Percentiles rank a stretch among this genome's conserved stretches.
These are phyloP conservation scores for Hirtodrosophila histrioides DNA, from an alignment of 2,888 invertebrate genomes.

Conservation along the genomic window DNA sequence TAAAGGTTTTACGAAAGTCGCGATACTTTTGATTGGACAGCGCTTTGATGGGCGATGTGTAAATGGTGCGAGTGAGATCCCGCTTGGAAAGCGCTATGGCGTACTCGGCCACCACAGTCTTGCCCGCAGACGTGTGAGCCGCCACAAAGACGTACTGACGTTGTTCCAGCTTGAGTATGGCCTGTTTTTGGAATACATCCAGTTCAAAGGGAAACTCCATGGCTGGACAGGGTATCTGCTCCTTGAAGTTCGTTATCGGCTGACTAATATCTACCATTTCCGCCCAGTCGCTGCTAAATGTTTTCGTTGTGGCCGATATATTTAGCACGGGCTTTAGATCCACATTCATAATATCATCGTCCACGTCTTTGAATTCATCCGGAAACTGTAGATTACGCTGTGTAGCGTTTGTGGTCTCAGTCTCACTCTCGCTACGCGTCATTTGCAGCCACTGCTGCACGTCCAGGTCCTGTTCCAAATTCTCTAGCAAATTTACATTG, in stretches of 20 bases:
- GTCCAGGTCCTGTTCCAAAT: conserved; percentile 81
- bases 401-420: neutral
- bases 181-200: conserved; percentile 98
- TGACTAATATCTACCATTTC: conserved; percentile 92
- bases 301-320: conserved; percentile 86
- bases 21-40: conserved; percentile 99
- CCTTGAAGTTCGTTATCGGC: conserved; percentile 92
- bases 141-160: conserved; percentile 98
- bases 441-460: conserved; percentile 82
- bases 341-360: conserved; percentile 80
- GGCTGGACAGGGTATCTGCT: conserved; percentile 93
- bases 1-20: conserved; percentile 96
- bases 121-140: conserved; percentile 98
- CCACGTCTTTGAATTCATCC: conserved; percentile 74
- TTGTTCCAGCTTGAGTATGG: conserved; percentile 96
- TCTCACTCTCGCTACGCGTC: conserved; percentile 50
- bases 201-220: conserved; percentile 95
- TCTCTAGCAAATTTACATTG: conserved; percentile 81
- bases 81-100: conserved; percentile 97
- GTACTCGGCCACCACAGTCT: conserved; percentile 99
- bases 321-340: conserved; percentile 88
- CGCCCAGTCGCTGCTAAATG: conserved; percentile 90
- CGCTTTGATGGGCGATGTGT: conserved; percentile 99
- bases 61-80: conserved; percentile 96
- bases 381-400: conserved; percentile 36